Evolutionary conservation across 2,113 vertebrate genomes (phyloP).

Genomic region (Morone saxatilis): DNA sequence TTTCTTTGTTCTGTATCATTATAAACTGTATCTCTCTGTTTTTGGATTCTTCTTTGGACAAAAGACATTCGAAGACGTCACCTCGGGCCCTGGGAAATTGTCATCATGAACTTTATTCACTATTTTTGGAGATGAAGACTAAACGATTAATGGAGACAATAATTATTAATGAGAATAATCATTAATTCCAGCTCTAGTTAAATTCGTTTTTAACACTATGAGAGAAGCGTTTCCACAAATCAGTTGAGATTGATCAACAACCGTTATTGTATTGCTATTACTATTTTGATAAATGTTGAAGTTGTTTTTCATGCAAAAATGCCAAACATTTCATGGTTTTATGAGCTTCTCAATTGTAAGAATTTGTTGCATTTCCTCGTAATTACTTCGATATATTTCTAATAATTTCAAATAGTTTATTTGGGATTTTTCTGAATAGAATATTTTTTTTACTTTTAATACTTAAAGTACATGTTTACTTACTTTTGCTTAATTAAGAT

Average conservation of each 20-base stretch:
- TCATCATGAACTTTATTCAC: background rate
- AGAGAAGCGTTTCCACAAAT: background rate
- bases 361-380: background rate
- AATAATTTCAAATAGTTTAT: background rate
- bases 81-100: background rate
- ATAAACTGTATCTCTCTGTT: background rate
- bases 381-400: background rate
- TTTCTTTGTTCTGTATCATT: background rate
- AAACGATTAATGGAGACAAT: background rate
- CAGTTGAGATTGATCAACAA: background rate
- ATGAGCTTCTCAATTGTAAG: background rate
- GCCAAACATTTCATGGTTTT: too few species aligned
- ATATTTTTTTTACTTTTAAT: too few species aligned
- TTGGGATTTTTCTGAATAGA: too few species aligned
- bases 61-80: slow-evolving; percentile 1
- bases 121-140: background rate
- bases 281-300: background rate
- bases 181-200: too few species aligned
- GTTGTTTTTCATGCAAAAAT: too few species aligned
- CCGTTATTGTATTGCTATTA: too few species aligned
- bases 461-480: too few species aligned
- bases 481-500: background rate
- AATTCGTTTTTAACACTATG: background rate
- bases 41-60: background rate
- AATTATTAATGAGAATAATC: background rate